phyloP scores from a whole-genome alignment of 2,797 vertebrate species.

The Pygocentrus nattereri region DNA sequence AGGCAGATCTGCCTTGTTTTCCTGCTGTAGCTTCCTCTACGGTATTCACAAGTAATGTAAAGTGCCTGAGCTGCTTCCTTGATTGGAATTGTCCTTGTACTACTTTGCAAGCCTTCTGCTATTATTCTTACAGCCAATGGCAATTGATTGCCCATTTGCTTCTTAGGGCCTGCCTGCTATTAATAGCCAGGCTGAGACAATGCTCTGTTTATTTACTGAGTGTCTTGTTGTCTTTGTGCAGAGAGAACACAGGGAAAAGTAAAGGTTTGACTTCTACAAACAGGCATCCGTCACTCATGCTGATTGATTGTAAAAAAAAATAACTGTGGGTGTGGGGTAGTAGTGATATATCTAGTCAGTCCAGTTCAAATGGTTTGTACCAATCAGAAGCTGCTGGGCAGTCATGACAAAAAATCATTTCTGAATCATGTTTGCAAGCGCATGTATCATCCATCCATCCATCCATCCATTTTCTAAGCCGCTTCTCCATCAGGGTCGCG shows the following conservation, averaged over 20 bases:
- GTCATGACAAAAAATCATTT: no score
- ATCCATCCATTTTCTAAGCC: no score
- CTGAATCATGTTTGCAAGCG: no score
- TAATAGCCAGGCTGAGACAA: slow-evolving; percentile 62
- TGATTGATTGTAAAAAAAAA: slow-evolving; percentile 6
- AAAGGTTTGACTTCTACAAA: slow-evolving; percentile 41
- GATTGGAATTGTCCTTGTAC: slow-evolving; percentile 40
- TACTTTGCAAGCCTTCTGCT: slow-evolving; percentile 38
- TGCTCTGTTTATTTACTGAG: slow-evolving; percentile 61
- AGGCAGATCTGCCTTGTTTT: background rate
- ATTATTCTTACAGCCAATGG: slow-evolving; percentile 54
- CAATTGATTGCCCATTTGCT: slow-evolving; percentile 65
- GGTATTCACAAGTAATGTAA: slow-evolving; percentile 35
- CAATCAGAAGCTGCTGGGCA: no score
- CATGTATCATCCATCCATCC: no score
- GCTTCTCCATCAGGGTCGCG: no score
- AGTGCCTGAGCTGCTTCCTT: slow-evolving; percentile 49
- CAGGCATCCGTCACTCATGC: slow-evolving; percentile 10
- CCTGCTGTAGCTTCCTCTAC: background rate
- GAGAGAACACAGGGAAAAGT: slow-evolving; percentile 47
- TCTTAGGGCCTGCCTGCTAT: slow-evolving; percentile 61
- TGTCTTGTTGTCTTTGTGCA: slow-evolving; percentile 40
- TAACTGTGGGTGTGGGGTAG: background rate
- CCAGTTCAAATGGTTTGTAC: no score
- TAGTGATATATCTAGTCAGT: no score